Evolutionary conservation across 1,140 invertebrate species (phyloP).

Genomic region (Chymomyza costata): DNA sequence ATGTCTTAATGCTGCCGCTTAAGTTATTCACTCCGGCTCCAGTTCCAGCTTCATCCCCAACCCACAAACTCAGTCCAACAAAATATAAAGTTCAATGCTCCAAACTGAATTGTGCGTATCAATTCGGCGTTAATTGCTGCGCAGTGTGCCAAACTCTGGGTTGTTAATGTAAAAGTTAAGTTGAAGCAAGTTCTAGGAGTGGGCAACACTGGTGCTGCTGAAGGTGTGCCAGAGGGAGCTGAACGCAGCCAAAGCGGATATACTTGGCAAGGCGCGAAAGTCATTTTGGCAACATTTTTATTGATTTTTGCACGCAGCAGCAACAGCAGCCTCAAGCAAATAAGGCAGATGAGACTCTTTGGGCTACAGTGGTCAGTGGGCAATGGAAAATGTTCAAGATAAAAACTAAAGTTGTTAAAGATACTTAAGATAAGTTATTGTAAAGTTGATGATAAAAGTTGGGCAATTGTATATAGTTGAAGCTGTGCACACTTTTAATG

Average conservation of each 20-base stretch:
- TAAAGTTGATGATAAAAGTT: too few relatives aligned
- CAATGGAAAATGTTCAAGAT: too few relatives aligned
- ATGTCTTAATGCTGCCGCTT: conserved; percentile 67
- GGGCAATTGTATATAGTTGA: too few relatives aligned
- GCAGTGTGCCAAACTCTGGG: conserved; percentile 31
- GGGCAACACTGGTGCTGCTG: neutral
- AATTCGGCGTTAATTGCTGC: conserved; percentile 66
- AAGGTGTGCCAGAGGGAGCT: neutral
- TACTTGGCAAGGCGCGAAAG: conserved; percentile 56
- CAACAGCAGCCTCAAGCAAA: neutral
- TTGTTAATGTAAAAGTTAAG: conserved; percentile 35
- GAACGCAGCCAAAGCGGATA: conserved; percentile 40
- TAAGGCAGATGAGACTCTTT: too few relatives aligned
- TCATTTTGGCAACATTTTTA: conserved; percentile 57
- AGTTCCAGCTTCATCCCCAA: too few relatives aligned
- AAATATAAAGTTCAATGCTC: conserved; percentile 47
- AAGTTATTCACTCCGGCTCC: conserved; percentile 17
- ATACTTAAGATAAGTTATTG: too few relatives aligned
- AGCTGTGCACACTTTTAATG: too few relatives aligned
- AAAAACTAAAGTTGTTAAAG: too few relatives aligned
- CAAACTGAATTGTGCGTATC: conserved; percentile 52
- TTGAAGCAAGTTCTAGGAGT: conserved; percentile 4
- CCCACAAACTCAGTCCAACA: neutral
- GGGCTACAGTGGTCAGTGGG: too few relatives aligned
- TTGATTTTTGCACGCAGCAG: conserved; percentile 35